These are phyloP conservation scores for Xestoiulus laeticollis DNA, from an alignment of 2,888 invertebrate genomes.

Conservation along the genomic window DNA sequence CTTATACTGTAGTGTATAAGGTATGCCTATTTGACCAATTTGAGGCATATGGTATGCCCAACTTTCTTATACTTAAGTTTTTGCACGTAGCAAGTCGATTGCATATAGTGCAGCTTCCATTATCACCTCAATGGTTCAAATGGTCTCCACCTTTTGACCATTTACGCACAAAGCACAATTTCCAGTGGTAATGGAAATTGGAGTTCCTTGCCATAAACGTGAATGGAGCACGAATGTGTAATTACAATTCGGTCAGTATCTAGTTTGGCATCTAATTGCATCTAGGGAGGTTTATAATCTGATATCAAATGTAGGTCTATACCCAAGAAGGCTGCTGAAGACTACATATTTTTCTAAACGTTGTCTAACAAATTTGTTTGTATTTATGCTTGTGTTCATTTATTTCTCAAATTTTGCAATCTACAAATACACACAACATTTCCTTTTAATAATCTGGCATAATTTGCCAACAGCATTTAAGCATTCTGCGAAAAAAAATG, in stretches of 20 bases:
- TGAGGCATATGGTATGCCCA: background rate
- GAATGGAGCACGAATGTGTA: background rate
- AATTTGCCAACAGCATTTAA: too few relatives aligned
- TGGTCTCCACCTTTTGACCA: background rate
- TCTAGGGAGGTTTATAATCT: background rate
- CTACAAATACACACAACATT: too few relatives aligned
- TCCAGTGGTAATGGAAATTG: background rate
- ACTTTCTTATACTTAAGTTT: background rate
- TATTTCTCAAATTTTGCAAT: too few relatives aligned
- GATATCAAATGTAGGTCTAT: too few relatives aligned
- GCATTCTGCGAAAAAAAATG: too few relatives aligned
- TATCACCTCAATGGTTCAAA: background rate
- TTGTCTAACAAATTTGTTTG: too few relatives aligned
- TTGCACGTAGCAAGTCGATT: background rate
- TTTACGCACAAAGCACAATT: background rate
- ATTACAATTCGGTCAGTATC: background rate
- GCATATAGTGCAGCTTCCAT: background rate
- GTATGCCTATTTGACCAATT: slow-evolving; percentile 26
- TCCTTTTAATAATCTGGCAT: too few relatives aligned
- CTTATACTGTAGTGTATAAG: too few relatives aligned
- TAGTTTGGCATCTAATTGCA: background rate
- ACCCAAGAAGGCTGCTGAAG: too few relatives aligned
- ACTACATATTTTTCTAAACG: too few relatives aligned
- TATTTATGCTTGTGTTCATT: too few relatives aligned
- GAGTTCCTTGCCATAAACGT: background rate